phyloP scores from a whole-genome alignment of 2,888 invertebrate species.

The Hyposoter dolosus region DNA sequence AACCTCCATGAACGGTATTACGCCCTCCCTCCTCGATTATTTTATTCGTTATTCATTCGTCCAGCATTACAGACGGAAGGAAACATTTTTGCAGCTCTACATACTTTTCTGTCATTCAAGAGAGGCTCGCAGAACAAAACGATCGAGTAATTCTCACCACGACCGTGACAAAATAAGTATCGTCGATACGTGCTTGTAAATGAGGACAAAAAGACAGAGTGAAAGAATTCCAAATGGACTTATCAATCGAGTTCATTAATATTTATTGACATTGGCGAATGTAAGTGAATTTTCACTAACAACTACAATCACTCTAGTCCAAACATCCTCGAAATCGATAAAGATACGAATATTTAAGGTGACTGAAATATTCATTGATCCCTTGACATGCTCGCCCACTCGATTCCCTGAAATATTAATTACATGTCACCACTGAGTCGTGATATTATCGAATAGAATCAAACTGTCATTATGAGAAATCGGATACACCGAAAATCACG shows the following conservation, averaged over 20 bases:
- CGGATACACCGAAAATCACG: slow-evolving; percentile 30
- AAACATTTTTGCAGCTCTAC: background rate
- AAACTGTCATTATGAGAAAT: slow-evolving; percentile 32
- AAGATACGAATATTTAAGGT: slow-evolving; percentile 1
- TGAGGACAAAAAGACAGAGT: background rate
- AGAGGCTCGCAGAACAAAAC: background rate
- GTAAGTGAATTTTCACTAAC: background rate
- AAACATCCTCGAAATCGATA: background rate
- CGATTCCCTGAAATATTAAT: slow-evolving; percentile 27
- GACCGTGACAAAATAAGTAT: background rate
- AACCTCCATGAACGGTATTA: slow-evolving; percentile 26
- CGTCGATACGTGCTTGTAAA: background rate
- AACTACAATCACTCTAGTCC: background rate
- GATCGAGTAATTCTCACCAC: background rate
- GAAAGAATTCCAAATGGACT: background rate
- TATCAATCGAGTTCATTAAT: background rate
- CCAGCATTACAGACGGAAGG: background rate
- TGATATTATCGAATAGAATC: slow-evolving; percentile 21
- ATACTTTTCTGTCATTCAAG: background rate
- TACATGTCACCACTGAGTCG: background rate
- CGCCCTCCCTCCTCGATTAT: slow-evolving; percentile 33
- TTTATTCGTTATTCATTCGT: slow-evolving; percentile 29
- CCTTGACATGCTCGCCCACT: background rate
- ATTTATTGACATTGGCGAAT: background rate
- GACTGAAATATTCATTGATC: slow-evolving; percentile 17